A percentile compares a stretch with the other conserved stretches of the same genome.
These are phyloP conservation scores for Clistopyga incitator DNA, from an alignment of 2,888 invertebrate genomes.

Conservation along the genomic window DNA sequence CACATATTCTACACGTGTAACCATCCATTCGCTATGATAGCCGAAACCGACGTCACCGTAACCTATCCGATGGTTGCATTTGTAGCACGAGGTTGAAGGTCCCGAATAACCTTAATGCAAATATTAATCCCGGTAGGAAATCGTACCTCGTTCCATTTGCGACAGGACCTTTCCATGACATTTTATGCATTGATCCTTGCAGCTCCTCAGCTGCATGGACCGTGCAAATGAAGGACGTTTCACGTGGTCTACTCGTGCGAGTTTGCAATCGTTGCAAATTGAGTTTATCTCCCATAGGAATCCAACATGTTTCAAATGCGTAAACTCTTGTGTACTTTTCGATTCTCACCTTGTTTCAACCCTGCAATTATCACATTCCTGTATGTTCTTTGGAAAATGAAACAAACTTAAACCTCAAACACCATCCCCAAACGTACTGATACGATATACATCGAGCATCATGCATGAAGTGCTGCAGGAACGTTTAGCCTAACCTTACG, in stretches of 20 bases:
- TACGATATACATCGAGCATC: background rate
- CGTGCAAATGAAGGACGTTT: too few species aligned
- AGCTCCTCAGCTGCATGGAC: too few species aligned
- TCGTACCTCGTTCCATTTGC: too few species aligned
- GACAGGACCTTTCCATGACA: too few species aligned
- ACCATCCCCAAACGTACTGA: slow-evolving; percentile 27
- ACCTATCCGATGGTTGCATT: too few species aligned
- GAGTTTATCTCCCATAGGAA: too few species aligned
- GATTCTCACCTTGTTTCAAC: background rate
- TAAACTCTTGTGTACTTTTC: too few species aligned
- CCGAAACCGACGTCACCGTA: background rate
- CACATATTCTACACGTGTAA: background rate
- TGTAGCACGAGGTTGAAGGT: too few species aligned
- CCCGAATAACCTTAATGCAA: too few species aligned
- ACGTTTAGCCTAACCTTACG: slow-evolving; percentile 33
- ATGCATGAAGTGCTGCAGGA: background rate
- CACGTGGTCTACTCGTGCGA: background rate
- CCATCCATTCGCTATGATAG: background rate
- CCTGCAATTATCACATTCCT: background rate
- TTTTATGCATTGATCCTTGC: too few species aligned
- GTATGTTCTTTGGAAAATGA: background rate
- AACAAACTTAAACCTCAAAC: slow-evolving; percentile 9
- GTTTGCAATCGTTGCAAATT: too few species aligned
- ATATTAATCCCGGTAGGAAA: too few species aligned
- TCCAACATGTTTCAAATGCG: background rate